phyloP scores from a whole-genome alignment of 2,113 vertebrate genomes.

The Spheniscus mendiculus region DNA sequence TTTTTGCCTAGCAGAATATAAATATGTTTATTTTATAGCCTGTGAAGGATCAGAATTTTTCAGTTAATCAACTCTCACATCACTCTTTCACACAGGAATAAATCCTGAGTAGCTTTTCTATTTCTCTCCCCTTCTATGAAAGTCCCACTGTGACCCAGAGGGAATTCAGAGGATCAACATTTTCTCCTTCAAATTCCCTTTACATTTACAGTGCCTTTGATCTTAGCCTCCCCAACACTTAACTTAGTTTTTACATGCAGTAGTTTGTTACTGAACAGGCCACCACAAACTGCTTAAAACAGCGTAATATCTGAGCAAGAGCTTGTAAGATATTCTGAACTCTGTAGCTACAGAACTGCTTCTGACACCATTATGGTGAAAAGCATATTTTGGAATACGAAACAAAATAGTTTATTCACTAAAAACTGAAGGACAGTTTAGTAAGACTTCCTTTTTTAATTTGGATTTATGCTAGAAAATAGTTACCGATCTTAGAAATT shows the following conservation, averaged over 20 bases:
- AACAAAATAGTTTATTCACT: neutral
- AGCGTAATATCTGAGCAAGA: neutral
- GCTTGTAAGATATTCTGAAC: neutral
- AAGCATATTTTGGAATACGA: neutral
- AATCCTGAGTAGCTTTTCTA: neutral
- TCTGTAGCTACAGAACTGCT: neutral
- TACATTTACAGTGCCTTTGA: neutral
- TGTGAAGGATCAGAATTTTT: slow-evolving; percentile 19
- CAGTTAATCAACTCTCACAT: neutral
- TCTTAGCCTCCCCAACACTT: neutral
- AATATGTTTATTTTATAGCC: neutral
- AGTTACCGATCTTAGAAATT: neutral
- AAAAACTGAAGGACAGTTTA: neutral
- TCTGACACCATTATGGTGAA: neutral
- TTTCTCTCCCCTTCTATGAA: neutral
- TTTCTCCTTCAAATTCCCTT: slow-evolving; percentile 36
- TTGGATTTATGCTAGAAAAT: neutral
- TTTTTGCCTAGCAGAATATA: neutral
- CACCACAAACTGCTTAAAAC: slow-evolving; percentile 32
- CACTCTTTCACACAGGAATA: neutral
- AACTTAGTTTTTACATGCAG: slow-evolving; percentile 7
- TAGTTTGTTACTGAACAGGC: slow-evolving; percentile 44
- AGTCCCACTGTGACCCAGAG: slow-evolving; percentile 33
- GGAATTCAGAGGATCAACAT: slow-evolving; percentile 18
- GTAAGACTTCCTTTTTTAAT: neutral